A percentile compares a stretch with the other conserved stretches of the same genome.
phyloP scores from a whole-genome alignment of 2,113 vertebrate species.

The Rynchops niger region DNA sequence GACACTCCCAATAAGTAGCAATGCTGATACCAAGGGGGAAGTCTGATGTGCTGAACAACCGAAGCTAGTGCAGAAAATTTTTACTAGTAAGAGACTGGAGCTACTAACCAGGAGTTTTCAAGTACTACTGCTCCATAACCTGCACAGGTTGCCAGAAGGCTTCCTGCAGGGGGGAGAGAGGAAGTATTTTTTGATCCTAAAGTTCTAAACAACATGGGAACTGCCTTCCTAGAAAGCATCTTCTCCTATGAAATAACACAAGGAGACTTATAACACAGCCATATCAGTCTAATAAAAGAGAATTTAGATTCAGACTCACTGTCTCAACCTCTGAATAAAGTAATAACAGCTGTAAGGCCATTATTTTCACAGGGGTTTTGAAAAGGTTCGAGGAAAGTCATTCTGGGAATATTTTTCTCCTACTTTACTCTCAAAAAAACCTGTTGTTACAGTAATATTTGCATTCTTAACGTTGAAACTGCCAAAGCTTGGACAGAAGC shows the following conservation, averaged over 20 bases:
- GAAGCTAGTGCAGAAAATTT: background rate
- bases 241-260: background rate
- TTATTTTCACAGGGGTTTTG: background rate
- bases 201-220: background rate
- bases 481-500: background rate
- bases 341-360: background rate
- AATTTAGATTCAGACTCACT: background rate
- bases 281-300: background rate
- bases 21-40: too few relatives aligned
- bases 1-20: background rate
- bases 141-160: background rate
- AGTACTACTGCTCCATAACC: background rate
- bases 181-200: background rate
- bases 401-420: background rate
- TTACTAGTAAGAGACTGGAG: background rate
- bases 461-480: background rate
- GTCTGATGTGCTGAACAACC: background rate
- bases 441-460: background rate
- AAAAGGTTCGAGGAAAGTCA: background rate
- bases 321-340: background rate
- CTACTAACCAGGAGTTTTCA: background rate
- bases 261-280: background rate
- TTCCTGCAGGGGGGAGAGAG: background rate
- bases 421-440: background rate
- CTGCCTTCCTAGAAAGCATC: background rate